These are phyloP conservation scores for Lampris incognitus DNA, from an alignment of 2,113 vertebrate genomes.

Conservation along the genomic window DNA sequence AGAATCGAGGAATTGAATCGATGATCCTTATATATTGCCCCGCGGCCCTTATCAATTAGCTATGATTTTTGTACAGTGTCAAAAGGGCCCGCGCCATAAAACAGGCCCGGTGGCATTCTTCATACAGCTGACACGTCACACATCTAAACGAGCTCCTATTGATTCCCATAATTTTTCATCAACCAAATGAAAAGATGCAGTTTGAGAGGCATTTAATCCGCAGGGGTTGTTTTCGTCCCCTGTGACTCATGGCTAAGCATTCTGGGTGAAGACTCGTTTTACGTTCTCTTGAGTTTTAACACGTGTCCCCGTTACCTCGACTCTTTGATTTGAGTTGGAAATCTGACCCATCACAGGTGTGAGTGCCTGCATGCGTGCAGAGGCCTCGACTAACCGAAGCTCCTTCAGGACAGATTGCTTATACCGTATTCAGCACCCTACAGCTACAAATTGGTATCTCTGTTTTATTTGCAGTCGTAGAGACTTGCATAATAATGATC, in stretches of 20 bases:
- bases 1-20: constrained; percentile 64
- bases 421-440: too few relatives aligned
- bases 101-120: constrained; percentile 60
- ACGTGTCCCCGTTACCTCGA: neutral
- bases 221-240: constrained; percentile 16
- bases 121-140: constrained; percentile 72
- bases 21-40: constrained; percentile 76
- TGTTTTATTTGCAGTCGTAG: neutral
- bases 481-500: too few relatives aligned
- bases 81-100: constrained; percentile 81
- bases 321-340: neutral
- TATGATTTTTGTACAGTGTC: constrained; percentile 77
- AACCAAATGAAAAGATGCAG: constrained; percentile 69
- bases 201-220: constrained; percentile 52
- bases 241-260: constrained; percentile 51
- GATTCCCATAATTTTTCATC: constrained; percentile 72
- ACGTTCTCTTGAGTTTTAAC: constrained; percentile 1
- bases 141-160: constrained; percentile 69
- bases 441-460: neutral
- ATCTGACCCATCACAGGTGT: neutral
- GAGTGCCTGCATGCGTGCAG: neutral
- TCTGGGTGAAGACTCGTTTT: constrained; percentile 17
- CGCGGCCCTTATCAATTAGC: constrained; percentile 82
- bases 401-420: too few relatives aligned
- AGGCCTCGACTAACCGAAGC: neutral